Conservation (phyloP, 2,888 invertebrate species). For the Drosophila trichaetosa region DNA sequence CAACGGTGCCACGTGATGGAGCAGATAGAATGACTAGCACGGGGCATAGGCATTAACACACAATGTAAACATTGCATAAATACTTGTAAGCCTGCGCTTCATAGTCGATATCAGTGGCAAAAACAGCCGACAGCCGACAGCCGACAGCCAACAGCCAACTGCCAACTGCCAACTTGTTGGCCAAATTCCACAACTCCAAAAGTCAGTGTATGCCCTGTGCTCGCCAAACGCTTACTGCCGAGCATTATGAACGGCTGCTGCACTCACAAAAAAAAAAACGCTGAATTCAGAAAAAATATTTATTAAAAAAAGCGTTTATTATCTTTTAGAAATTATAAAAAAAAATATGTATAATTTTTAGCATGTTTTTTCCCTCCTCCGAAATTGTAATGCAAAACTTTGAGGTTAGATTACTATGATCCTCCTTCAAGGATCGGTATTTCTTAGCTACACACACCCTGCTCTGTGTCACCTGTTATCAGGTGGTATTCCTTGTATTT, state of each 20-base stretch:
- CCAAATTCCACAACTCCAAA: slow-evolving; percentile 27
- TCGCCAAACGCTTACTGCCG: neutral
- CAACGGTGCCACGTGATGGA: neutral
- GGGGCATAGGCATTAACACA: slow-evolving; percentile 63
- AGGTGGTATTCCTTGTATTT: neutral
- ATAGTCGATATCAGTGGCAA: slow-evolving; percentile 26
- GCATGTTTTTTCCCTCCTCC: neutral
- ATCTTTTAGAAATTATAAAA: neutral
- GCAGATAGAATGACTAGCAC: neutral
- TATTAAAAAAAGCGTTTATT: too few species aligned
- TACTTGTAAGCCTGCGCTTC: slow-evolving; percentile 50
- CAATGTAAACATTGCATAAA: slow-evolving; percentile 77
- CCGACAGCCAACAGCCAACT: neutral
- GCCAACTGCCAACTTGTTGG: slow-evolving; percentile 54
- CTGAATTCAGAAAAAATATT: too few species aligned
- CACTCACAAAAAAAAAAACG: neutral
- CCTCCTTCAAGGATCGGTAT: neutral
- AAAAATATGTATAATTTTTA: neutral
- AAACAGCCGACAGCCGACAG: neutral
- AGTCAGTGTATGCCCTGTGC: slow-evolving; percentile 3
- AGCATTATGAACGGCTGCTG: neutral
- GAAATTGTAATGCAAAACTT: too few species aligned
- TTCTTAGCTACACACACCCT: neutral
- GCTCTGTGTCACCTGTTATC: neutral
- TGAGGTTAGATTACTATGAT: too few species aligned